Conservation (phyloP, 2,888 invertebrate genomes). For the Eristalinus sepulchralis region DNA sequence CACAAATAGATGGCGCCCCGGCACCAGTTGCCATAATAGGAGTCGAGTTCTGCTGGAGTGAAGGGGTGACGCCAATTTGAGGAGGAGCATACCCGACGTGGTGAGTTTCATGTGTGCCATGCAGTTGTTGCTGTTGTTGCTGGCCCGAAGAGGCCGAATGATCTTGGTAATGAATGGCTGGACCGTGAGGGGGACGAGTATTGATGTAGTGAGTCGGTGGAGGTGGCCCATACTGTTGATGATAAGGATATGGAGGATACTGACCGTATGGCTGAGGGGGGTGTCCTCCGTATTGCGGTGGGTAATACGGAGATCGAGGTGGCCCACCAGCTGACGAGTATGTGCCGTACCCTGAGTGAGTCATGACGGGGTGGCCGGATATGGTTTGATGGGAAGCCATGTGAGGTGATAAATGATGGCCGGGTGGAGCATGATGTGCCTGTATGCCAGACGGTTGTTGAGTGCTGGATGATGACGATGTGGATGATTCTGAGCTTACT, state of each 20-base stretch:
- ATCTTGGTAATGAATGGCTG: constrained; percentile 74
- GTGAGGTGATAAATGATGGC: constrained; percentile 78
- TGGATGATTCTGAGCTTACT: constrained; percentile 72
- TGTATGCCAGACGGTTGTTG: constrained; percentile 74
- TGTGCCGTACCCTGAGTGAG: constrained; percentile 78
- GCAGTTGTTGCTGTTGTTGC: constrained; percentile 73
- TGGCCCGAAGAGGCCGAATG: constrained; percentile 73
- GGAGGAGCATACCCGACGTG: constrained; percentile 59
- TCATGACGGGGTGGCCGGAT: constrained; percentile 77
- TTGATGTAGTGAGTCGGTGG: constrained; percentile 78
- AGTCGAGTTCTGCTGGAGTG: constrained; percentile 66
- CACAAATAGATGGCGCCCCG: constrained; percentile 67
- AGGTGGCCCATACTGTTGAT: constrained; percentile 79
- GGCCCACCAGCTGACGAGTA: constrained; percentile 79
- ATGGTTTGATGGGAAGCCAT: constrained; percentile 77
- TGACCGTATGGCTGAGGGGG: constrained; percentile 79
- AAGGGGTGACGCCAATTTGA: constrained; percentile 62
- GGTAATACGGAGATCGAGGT: constrained; percentile 79
- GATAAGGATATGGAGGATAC: constrained; percentile 79
- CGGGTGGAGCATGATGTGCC: constrained; percentile 76
- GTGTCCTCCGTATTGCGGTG: constrained; percentile 80
- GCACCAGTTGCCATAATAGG: constrained; percentile 57
- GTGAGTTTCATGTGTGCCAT: constrained; percentile 73
- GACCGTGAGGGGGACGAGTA: constrained; percentile 75
- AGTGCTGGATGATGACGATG: constrained; percentile 21